A percentile compares a stretch with the other conserved stretches of the same genome.
phyloP scores from a whole-genome alignment of 1,140 invertebrate genomes.

The Ips nitidus region DNA sequence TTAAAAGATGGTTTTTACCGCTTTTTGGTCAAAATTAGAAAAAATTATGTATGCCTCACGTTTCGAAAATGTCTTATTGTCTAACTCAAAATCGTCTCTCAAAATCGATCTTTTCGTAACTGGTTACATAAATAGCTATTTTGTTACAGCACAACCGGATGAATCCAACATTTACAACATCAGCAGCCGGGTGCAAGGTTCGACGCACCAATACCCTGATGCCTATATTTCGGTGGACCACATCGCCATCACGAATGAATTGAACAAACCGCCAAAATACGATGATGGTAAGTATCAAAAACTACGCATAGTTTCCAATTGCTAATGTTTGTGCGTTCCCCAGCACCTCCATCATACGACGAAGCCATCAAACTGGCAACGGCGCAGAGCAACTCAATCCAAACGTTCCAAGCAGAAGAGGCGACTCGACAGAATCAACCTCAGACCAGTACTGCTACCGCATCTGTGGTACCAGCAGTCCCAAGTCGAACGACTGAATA shows the following conservation, averaged over 20 bases:
- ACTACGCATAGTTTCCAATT: not conserved
- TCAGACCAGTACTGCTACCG: not conserved
- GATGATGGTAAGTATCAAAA: slow-evolving; percentile 33
- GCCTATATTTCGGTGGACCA: slow-evolving; percentile 35
- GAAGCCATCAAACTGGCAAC: slow-evolving; percentile 31
- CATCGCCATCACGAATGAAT: slow-evolving; percentile 29
- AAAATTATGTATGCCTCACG: too few species aligned
- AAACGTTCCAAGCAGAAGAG: slow-evolving; percentile 22
- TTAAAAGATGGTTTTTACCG: too few species aligned
- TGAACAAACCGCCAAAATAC: slow-evolving; percentile 35
- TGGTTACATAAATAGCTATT: too few species aligned
- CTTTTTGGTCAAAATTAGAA: too few species aligned
- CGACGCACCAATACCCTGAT: slow-evolving; percentile 28
- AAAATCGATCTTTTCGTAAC: too few species aligned
- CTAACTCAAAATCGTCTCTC: too few species aligned
- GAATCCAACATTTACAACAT: slow-evolving; percentile 33
- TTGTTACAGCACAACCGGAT: slow-evolving; percentile 37
- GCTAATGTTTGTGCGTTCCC: slow-evolving; percentile 16
- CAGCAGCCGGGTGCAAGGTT: slow-evolving; percentile 31
- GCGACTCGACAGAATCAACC: not conserved
- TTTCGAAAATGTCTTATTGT: too few species aligned
- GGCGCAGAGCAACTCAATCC: slow-evolving; percentile 24
- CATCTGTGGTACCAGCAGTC: slow-evolving; percentile 6
- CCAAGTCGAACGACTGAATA: not conserved
- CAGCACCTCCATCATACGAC: slow-evolving; percentile 32